These are phyloP conservation scores for Epirrhoe alternata DNA, from an alignment of 2,888 invertebrate species.

Conservation along the genomic window DNA sequence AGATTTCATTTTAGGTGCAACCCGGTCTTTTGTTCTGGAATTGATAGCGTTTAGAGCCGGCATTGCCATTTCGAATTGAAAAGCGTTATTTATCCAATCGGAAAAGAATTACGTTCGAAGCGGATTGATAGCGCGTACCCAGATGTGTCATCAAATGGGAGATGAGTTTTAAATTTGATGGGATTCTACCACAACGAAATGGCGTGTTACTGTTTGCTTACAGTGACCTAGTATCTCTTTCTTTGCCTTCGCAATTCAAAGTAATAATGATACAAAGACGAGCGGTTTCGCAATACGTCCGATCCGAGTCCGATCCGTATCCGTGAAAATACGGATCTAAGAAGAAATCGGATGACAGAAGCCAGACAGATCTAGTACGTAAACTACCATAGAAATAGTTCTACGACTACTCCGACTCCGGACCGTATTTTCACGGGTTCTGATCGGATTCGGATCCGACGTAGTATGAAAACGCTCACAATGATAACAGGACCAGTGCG, in stretches of 20 bases:
- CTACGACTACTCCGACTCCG: no score
- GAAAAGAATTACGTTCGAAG: background rate
- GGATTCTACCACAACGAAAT: background rate
- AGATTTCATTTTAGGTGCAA: conserved; percentile 21
- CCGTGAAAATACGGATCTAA: no score
- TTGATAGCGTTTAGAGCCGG: conserved; percentile 12
- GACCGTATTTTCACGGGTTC: no score
- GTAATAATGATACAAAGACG: background rate
- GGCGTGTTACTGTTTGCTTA: background rate
- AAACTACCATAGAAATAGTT: no score
- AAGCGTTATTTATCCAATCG: conserved; percentile 1
- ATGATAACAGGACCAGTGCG: conserved; percentile 30
- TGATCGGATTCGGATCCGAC: no score
- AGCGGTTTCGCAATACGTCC: no score
- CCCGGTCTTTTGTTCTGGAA: conserved; percentile 9
- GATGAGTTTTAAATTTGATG: conserved; percentile 31
- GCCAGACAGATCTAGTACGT: no score
- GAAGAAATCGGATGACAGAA: no score
- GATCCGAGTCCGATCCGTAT: no score
- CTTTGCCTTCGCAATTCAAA: background rate
- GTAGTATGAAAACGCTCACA: no score
- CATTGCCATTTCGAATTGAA: background rate
- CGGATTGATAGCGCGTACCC: background rate
- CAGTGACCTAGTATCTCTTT: background rate
- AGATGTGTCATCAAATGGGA: background rate